Evolutionary conservation across 1,140 invertebrate species (phyloP), one percentile per base, ranked within the genome.

Genomic region (Pemphigus obesinymphae): DNA sequence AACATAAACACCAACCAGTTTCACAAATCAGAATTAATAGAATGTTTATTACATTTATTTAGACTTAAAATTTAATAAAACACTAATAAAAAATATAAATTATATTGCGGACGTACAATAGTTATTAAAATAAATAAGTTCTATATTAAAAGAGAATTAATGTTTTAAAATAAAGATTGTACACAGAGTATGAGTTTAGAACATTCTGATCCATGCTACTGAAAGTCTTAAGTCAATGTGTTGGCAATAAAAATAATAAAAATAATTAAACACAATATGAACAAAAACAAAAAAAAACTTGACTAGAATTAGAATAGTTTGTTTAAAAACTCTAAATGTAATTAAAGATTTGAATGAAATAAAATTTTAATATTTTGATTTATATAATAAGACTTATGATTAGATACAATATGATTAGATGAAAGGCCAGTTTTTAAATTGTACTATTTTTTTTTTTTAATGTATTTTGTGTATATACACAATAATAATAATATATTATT

Each of bases 281-380:
- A 45, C 43, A 45, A 45, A 45, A 45, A n/a, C n/a, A n/a, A 5
- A 45, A 45, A 40, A 45, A 20, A 53, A 50, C 26, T 34, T 76
- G 75, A 78, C 75, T 78, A 78, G 75, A 78, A 78, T 78, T 29
- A 58, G 73, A 76, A 76, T 76, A 76, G 45, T 55, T 23, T 26
- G 20, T 61, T 50, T 58, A 58, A 29, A 58, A 37, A 55, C 13
- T 40, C 29, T 78, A 26, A 55, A 23, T 29, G 20, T 53, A 58
- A 31, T 55, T 61, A 61, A 58, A 78, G 34, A 78, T 61, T 43
- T 43, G 13, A 61, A 58, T 78, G 31, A 55, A 78, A 78, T 15
- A 23, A 15, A 58, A 26, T 58, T 61, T 40, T n/a, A 61, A 37
- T 58, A 78, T 78, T 78, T 55, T 61, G 75, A 55, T 78, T 78